Percentiles rank a stretch among this genome's conserved stretches.
phyloP scores from a whole-genome alignment of 2,113 vertebrate species.

The Rhinogobius similis region DNA sequence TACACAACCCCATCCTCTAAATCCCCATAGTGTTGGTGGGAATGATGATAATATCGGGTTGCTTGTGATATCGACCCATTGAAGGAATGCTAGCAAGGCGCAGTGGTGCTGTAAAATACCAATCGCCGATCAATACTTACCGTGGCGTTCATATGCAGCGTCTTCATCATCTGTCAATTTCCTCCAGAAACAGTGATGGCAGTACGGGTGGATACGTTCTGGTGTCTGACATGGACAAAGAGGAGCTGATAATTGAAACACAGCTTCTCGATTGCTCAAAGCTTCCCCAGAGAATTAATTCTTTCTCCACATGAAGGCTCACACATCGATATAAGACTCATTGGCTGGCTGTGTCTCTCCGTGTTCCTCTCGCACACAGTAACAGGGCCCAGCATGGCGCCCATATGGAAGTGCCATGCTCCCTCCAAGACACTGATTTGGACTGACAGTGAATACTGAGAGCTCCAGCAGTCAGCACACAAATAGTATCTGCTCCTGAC shows the following conservation, averaged over 20 bases:
- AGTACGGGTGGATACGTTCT: neutral
- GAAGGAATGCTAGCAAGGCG: conserved; percentile 3
- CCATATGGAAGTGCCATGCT: conserved; percentile 62
- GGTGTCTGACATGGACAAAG: conserved; percentile 7
- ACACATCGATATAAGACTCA: conserved; percentile 47
- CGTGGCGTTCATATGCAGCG: conserved; percentile 5
- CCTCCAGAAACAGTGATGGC: neutral
- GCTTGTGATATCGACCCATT: conserved; percentile 10
- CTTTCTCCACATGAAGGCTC: conserved; percentile 56
- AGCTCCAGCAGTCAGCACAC: conserved; percentile 46
- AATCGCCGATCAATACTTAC: conserved; percentile 27
- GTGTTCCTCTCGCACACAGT: conserved; percentile 7
- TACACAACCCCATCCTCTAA: neutral
- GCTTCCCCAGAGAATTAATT: conserved; percentile 49
- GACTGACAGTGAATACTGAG: conserved; percentile 54
- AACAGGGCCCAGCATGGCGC: conserved; percentile 39
- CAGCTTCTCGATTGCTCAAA: conserved; percentile 29
- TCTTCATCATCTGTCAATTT: conserved; percentile 20
- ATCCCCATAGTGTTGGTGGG: neutral
- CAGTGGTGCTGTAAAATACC: conserved; percentile 26
- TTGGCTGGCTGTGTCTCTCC: conserved; percentile 8
- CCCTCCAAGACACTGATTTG: conserved; percentile 57
- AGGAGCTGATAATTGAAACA: conserved; percentile 55
- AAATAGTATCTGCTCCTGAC: conserved; percentile 62
- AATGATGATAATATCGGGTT: neutral